Percentiles rank a stretch among this genome's conserved stretches.
phyloP scores from a whole-genome alignment of 2,797 vertebrate genomes.

The Pseudopleuronectes americanus region DNA sequence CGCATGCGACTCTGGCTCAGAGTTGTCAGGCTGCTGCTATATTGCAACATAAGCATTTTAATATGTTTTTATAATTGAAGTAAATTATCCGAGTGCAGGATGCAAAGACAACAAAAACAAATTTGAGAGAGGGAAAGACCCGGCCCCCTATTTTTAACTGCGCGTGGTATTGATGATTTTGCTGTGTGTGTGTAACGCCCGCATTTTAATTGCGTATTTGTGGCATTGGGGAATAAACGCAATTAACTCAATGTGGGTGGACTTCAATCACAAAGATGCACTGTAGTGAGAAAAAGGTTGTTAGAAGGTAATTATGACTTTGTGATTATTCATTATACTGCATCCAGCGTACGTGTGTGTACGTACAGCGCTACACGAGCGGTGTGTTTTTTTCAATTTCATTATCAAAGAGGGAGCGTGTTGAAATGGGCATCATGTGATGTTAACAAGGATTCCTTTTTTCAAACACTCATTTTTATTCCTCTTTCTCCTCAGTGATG shows the following conservation, averaged over 20 bases:
- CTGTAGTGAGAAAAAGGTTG: slow-evolving; percentile 80
- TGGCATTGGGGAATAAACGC: slow-evolving; percentile 78
- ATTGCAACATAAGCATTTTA: neutral
- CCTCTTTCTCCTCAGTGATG: slow-evolving; percentile 28
- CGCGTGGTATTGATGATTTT: slow-evolving; percentile 72
- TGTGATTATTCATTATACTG: slow-evolving; percentile 79
- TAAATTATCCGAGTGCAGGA: slow-evolving; percentile 6
- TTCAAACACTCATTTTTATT: slow-evolving; percentile 1
- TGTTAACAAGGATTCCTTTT: slow-evolving; percentile 72
- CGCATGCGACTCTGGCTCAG: too few relatives aligned
- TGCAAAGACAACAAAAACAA: neutral
- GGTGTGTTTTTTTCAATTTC: slow-evolving; percentile 51
- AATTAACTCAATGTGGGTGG: slow-evolving; percentile 85
- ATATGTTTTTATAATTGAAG: neutral
- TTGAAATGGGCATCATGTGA: slow-evolving; percentile 74
- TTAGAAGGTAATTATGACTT: slow-evolving; percentile 83
- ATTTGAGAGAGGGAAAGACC: slow-evolving; percentile 33
- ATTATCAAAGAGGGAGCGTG: slow-evolving; percentile 60
- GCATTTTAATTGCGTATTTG: slow-evolving; percentile 81
- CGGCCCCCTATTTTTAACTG: slow-evolving; percentile 68
- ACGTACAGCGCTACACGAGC: slow-evolving; percentile 69
- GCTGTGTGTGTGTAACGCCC: slow-evolving; percentile 65
- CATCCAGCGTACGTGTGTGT: slow-evolving; percentile 36
- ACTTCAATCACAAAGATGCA: slow-evolving; percentile 84
- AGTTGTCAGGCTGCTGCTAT: neutral